A percentile compares a stretch with the other conserved stretches of the same genome.
phyloP scores from a whole-genome alignment of 2,888 invertebrate species.

The Poecilus cupreus region DNA sequence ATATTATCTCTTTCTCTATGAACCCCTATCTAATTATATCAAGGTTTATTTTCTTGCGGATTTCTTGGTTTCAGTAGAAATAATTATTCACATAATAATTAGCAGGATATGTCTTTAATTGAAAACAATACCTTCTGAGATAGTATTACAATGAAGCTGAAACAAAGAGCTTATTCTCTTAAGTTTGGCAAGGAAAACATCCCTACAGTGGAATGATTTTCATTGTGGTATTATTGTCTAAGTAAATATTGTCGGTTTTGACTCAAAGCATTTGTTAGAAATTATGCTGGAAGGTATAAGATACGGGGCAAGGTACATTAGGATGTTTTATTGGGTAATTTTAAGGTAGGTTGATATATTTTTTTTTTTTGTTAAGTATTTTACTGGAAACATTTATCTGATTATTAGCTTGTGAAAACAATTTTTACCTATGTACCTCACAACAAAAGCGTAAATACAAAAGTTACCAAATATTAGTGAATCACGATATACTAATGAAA shows the following conservation, averaged over 20 bases:
- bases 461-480: no score
- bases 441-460: no score
- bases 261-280: conserved; percentile 33
- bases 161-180: conserved; percentile 41
- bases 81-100: conserved; percentile 44
- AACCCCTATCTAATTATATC: no score
- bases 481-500: no score
- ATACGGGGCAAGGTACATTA: neutral
- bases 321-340: neutral
- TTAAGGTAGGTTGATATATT: no score
- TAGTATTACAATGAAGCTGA: conserved; percentile 13
- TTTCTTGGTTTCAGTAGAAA: conserved; percentile 6
- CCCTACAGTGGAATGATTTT: conserved; percentile 1
- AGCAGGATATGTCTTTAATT: conserved; percentile 28
- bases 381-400: no score
- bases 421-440: no score
- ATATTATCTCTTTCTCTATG: neutral
- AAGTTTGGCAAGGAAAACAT: conserved; percentile 28
- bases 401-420: no score
- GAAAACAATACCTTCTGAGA: conserved; percentile 2
- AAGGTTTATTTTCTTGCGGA: neutral
- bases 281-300: neutral
- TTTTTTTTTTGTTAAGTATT: neutral
- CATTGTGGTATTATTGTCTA: conserved; percentile 31
- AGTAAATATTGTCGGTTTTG: conserved; percentile 29